These are phyloP conservation scores for Eupithecia tripunctaria DNA, from an alignment of 2,888 invertebrate species.

Conservation along the genomic window DNA sequence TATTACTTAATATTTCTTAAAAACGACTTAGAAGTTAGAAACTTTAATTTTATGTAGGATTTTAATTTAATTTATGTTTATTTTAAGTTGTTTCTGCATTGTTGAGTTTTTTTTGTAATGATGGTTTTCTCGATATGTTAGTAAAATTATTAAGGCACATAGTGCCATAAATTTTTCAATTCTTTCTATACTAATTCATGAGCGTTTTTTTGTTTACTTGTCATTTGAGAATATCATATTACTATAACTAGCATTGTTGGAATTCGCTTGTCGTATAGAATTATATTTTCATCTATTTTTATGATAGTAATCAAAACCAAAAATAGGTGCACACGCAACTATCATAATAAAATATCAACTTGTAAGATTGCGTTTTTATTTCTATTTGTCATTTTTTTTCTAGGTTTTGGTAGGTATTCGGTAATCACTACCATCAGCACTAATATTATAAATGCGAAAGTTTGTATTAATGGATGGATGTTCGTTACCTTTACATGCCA, in stretches of 20 bases:
- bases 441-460: too few species aligned
- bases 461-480: too few species aligned
- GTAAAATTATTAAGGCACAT: background rate
- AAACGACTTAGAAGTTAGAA: background rate
- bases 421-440: too few species aligned
- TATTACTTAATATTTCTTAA: background rate
- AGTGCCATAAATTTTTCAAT: background rate
- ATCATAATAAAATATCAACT: conserved; percentile 2
- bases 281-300: background rate
- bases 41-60: background rate
- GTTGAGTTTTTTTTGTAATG: background rate
- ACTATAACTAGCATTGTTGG: background rate
- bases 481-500: too few species aligned
- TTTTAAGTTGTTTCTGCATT: background rate
- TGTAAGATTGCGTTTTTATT: background rate
- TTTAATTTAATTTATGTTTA: background rate
- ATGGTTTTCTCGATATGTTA: background rate
- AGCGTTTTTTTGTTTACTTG: background rate
- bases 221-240: background rate
- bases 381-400: background rate
- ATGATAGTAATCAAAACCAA: background rate
- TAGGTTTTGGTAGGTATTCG: background rate
- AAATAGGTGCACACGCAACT: conserved; percentile 3
- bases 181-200: background rate
- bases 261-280: background rate